Evolutionary conservation across 2,888 invertebrate species (phyloP), one percentile per base, ranked within the genome.

Genomic region (Drosophila acutilabella): DNA sequence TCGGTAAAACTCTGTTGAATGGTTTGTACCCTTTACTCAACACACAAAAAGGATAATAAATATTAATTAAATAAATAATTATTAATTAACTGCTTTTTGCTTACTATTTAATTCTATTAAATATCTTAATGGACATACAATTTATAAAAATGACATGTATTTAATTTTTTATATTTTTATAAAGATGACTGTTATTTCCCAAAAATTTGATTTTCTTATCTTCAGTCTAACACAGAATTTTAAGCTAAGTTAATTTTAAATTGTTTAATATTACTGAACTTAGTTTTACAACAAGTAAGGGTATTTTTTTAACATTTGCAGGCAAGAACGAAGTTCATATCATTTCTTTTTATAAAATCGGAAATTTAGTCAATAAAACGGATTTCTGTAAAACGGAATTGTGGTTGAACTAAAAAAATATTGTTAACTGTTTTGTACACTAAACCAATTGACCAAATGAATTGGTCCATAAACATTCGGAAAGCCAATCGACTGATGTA

Each of bases 381-480:
- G 54, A 54, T 54, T 54, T 42, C 30, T 44, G 20, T 20, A 44
- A n/a, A 23, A n/a, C 13, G 13, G 16, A 47, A n/a, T 16, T 45
- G 41, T 8, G 36, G 8, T 16, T 10, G 18, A 36, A 51, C 33
- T 42, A 20, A 44, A 44, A 48, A 42, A 36, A 36, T 13, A 4
- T 23, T 38, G 30, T 58, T 36, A n/a, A n/a, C 4, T 11, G 18
- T 13, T 57, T 57, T 38, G 33, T 11, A 11, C 44, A 42, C 58
- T 13, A 45, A 53, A 26, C 42, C 41, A 61, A 61, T 61, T 61
- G 54, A 53, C 36, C 45, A 53, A 61, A 53, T 61, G 44, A 61
- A 53, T 61, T 54, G 45, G 8, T 53, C 26, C n/a, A 71, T 74
- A 71, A 71, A 72, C 36, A 41, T 54, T 70, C 76, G 54, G 48